These are phyloP conservation scores for Callorhinus ursinus DNA, from an alignment of 2,113 vertebrate genomes.

Conservation along the genomic window DNA sequence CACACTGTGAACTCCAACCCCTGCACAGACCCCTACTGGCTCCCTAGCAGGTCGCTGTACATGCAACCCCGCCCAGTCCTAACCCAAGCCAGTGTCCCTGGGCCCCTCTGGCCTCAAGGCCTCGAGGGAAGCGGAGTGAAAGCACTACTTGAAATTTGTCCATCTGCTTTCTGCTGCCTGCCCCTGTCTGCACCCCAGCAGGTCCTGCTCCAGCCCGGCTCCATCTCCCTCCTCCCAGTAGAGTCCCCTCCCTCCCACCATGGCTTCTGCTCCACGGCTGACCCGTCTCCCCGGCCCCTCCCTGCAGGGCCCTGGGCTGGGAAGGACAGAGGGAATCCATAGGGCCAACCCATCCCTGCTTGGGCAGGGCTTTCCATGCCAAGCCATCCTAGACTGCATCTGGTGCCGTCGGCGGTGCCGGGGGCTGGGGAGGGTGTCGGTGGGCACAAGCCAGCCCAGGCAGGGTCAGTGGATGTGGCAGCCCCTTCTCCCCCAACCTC, in stretches of 20 bases:
- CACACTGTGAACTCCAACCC: background rate
- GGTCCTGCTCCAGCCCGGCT: background rate
- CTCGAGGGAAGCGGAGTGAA: background rate
- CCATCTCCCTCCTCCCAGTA: too few relatives aligned
- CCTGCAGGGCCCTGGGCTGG: background rate
- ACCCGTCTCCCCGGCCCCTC: background rate
- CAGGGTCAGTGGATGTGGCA: background rate
- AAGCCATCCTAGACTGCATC: background rate
- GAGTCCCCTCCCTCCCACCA: background rate
- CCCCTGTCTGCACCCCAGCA: background rate
- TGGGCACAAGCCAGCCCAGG: too few relatives aligned
- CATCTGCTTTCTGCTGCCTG: background rate
- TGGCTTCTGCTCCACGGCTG: background rate
- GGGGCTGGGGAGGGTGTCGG: background rate
- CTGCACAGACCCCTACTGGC: background rate
- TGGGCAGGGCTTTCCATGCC: background rate
- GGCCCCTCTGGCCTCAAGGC: background rate
- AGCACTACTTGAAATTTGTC: background rate
- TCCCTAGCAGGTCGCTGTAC: background rate
- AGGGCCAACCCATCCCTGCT: background rate
- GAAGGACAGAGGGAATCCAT: too few relatives aligned
- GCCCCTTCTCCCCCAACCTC: background rate
- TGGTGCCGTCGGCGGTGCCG: fast-evolving
- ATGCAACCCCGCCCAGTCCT: background rate
- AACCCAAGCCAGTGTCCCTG: background rate